A percentile compares a stretch with the other conserved stretches of the same genome.
phyloP scores from a whole-genome alignment of 2,888 invertebrate species.

The Capitulum mitella region DNA sequence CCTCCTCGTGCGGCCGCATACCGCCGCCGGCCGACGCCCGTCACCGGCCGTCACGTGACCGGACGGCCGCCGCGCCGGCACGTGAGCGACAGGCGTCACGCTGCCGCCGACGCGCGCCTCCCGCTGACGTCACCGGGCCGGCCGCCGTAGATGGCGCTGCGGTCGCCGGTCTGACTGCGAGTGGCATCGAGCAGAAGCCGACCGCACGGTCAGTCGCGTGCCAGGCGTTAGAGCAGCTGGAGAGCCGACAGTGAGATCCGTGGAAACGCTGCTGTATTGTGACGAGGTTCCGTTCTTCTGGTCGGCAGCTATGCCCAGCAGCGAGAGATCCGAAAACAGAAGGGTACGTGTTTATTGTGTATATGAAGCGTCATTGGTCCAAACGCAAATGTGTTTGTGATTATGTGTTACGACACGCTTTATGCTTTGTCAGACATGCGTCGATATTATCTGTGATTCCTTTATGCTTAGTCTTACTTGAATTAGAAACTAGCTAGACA shows the following conservation, averaged over 20 bases:
- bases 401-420: too few species aligned
- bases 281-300: not conserved
- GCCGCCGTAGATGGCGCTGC: not conserved
- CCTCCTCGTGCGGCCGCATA: not conserved
- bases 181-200: not conserved
- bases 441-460: too few species aligned
- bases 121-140: not conserved
- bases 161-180: not conserved
- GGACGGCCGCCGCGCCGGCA: not conserved
- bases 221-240: not conserved
- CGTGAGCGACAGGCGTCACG: not conserved
- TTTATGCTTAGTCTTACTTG: too few species aligned
- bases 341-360: not conserved
- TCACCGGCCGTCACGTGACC: not conserved
- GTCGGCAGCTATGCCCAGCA: conserved; percentile 6
- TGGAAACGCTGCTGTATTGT: not conserved
- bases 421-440: too few species aligned
- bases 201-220: not conserved
- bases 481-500: too few species aligned
- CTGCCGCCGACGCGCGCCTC: not conserved
- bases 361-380: not conserved
- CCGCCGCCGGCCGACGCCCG: not conserved
- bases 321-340: not conserved
- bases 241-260: not conserved
- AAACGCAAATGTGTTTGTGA: too few species aligned